Evolutionary conservation across 1,140 invertebrate species (phyloP), one percentile per base, ranked within the genome.

Genomic region (Achatina immaculata): DNA sequence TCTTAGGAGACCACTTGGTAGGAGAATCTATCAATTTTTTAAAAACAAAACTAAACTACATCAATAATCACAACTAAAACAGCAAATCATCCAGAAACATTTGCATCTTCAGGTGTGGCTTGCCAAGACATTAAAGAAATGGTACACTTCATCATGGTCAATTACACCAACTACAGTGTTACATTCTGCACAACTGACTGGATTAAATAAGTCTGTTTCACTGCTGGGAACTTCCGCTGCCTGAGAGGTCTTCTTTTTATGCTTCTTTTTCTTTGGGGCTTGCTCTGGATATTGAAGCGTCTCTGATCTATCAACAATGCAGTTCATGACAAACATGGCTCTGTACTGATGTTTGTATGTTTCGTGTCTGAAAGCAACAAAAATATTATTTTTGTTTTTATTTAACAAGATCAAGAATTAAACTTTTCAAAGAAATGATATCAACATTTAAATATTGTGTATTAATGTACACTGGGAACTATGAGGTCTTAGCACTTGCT

Each of bases 241-340:
- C 36, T 78, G 80, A 16, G 81, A 83, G 31, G 73, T 48, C 81
- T 88, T 86, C 45, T 83, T 89, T 72, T 82, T 85, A 16, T 80
- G 81, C 42, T 82, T 86, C 77, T 85, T 89, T 66, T 85, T 85
- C 83, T 83, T 87, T 65, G 74, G 76, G 7, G 82, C 85, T 66
- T 84, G 78, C 80, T 86, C 81, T 69, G 89, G 93, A 36, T 88
- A 81, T 81, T 89, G 82, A 11, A 94, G 85, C 21, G 87, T 84
- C 87, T 94, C 91, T 19, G 77, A 81, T 36, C 83, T 84, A 78
- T 93, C 91, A 0, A 94, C 89, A 34, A 71, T 83, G 89, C 94
- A 94, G 85, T 94, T 94, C 83, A 89, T 91, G 0, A 94, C 94
- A 91, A 94, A 94, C 94, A 94, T 94, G 7, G 94, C 94, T 83